Base-by-base conservation (phyloP, 2,888 invertebrate species). In the Rhopalosiphum nymphaeae region DNA sequence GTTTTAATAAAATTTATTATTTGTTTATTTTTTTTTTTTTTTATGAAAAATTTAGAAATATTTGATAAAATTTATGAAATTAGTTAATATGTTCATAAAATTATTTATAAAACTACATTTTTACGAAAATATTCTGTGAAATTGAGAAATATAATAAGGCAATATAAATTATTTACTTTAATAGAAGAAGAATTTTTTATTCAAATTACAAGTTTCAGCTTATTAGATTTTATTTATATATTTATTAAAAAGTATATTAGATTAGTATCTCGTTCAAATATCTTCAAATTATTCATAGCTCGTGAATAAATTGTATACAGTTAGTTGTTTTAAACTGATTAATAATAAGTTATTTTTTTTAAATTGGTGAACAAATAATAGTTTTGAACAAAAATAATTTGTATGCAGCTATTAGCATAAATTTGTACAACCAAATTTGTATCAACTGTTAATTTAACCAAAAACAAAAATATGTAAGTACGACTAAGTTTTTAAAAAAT, bases 281-380 rank as follows among this genome's bases (percentile, higher is more conserved):
- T 49, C 29, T 46, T 87, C 9, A n/a, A 87, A 87, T 87, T 87
- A 87, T 87, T 87, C 49, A 87, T 49, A 87, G 49, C 49, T 49
- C 21, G n/a, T 36, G 36, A 67, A 67, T 67, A 21, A 16, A 36
- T 36, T 67, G 2, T n/a, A 26, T 16, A 16, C 16, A 16, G 36
- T 7, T 36, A 67, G 36, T 67, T 67, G 67, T 67, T 67, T n/a
- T 67, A 67, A 49, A 87, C 87, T 88, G 9, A 53, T 56, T 88
- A 53, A 56, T 25, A 88, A 56, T 56, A 67, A 67, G 7, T 67
- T 36, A 67, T 36, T 67, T 57, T n/a, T 67, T 67, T n/a, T 16
- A n/a, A 67, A 67, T n/a, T 36, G 16, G n/a, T 67, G 67, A 67
- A 67, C n/a, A 67, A 67, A 36, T 67, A 67, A n/a, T 67, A 36